phyloP scores from a whole-genome alignment of 2,888 invertebrate species.

The Tolmerus cingulatus region DNA sequence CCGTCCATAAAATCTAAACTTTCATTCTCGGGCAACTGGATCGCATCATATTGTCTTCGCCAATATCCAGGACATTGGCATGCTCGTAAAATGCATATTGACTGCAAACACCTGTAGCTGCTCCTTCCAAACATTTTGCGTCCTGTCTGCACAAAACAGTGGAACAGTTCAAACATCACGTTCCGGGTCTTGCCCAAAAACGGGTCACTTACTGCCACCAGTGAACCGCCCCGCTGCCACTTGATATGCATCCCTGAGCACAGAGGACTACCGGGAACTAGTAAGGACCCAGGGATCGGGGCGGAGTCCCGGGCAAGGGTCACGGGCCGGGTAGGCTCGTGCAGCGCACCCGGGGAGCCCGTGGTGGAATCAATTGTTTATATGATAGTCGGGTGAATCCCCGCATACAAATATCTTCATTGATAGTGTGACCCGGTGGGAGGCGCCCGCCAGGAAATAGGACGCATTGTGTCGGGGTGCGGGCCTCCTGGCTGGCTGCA shows the following conservation, averaged over 20 bases:
- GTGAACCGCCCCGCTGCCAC: not conserved
- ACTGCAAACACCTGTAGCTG: constrained; percentile 41
- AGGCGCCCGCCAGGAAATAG: not conserved
- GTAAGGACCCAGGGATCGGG: not conserved
- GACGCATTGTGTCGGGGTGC: not conserved
- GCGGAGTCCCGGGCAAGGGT: not conserved
- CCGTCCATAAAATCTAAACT: constrained; percentile 17
- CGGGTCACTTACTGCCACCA: constrained; percentile 32
- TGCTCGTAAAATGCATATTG: constrained; percentile 31
- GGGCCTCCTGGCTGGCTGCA: not conserved
- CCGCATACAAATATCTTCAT: constrained; percentile 40
- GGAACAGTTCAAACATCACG: constrained; percentile 34
- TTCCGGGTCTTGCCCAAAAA: constrained; percentile 20
- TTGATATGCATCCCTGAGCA: constrained; percentile 5
- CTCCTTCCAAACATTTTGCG: not conserved
- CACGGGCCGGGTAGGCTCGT: not conserved
- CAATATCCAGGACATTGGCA: constrained; percentile 4
- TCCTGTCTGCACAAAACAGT: not conserved
- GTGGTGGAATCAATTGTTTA: constrained; percentile 37
- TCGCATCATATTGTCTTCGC: constrained; percentile 15
- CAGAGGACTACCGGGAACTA: not conserved
- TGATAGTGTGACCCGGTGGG: constrained; percentile 32
- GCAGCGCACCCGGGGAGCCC: not conserved
- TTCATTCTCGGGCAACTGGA: constrained; percentile 9
- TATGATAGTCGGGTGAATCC: constrained; percentile 32